Evolutionary conservation across 2,888 invertebrate species (phyloP), one percentile per base, ranked within the genome.

Genomic region (Eilema sororculum): DNA sequence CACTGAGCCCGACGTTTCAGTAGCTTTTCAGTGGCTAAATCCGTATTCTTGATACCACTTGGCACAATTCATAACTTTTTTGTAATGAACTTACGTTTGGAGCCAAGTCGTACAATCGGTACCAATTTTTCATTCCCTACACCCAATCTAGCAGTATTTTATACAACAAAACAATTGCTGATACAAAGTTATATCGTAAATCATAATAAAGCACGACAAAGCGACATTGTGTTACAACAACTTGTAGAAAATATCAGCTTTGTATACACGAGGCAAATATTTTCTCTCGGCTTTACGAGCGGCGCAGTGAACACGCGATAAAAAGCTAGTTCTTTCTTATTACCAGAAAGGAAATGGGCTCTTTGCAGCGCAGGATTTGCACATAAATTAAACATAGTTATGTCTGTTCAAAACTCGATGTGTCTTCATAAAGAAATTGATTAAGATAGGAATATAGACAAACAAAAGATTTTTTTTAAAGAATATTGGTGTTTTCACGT

Each of bases 201-300:
- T 52, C n/a, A 52, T n/a, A 52, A 52, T 9, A n/a, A 52, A 52
- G 52, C n/a, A 52, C 20, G 52, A 52, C 52, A 52, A 52, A 52
- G n/a, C 16, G 52, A n/a, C n/a, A 52, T 52, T 52, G 20, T 52
- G 52, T n/a, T 9, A n/a, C 52, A 52, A 52, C 20, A 52, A 52
- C 52, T 52, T 52, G 52, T 52, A 52, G 52, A 52, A 52, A 52
- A 52, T 52, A 52, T 52, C n/a, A 52, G 52, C n/a, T 52, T 52
- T 52, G 52, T 52, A 9, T 52, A 52, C 20, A 52, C 52, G n/a
- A 52, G 8, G n/a, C 52, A 52, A n/a, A 52, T 52, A 52, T 52
- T 46, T 52, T 8, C 52, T 9, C 52, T 3, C 52, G n/a, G 52
- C n/a, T 52, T 52, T 52, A 52, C 52, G 52, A 52, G 52, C 20